Evolutionary conservation across 2,113 vertebrate species (phyloP).

Genomic region (Corydoras sp.): DNA sequence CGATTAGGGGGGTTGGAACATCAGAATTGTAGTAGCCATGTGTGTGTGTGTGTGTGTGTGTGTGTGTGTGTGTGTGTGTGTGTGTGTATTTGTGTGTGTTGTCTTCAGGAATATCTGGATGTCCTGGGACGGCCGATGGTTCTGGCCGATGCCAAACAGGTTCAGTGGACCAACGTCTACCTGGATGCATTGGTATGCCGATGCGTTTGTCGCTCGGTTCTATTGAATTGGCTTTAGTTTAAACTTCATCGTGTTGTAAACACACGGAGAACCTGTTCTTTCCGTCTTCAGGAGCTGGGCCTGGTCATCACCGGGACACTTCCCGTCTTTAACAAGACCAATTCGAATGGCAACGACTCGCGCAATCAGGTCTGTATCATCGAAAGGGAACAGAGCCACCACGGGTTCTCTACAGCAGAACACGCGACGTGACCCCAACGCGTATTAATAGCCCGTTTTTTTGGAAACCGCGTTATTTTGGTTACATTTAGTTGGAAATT

Average conservation of each 20-base stretch:
- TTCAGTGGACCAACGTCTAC: conserved; percentile 98
- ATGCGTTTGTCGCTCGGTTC: not conserved
- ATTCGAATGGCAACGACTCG: conserved; percentile 57
- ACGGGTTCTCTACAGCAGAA: conserved; percentile 5
- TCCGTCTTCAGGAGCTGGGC: conserved; percentile 73
- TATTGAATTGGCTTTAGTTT: not conserved
- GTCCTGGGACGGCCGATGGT: conserved; percentile 97
- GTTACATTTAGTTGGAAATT: conserved; percentile 23
- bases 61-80: not conserved
- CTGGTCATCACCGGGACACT: conserved; percentile 88
- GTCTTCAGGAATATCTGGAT: conserved; percentile 86
- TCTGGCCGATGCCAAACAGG: conserved; percentile 91
- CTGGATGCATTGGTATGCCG: conserved; percentile 87
- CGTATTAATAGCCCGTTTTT: conserved; percentile 26
- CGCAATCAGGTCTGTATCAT: conserved; percentile 31
- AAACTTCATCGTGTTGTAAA: not conserved
- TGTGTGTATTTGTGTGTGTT: conserved; percentile 9
- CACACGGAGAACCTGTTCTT: conserved; percentile 17
- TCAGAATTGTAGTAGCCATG: too few species aligned
- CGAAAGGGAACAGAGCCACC: too few species aligned
- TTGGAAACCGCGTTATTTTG: conserved; percentile 39
- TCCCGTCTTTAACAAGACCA: conserved; percentile 87
- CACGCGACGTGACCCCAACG: conserved; percentile 8
- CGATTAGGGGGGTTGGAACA: too few species aligned
- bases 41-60: not conserved